These are phyloP conservation scores for Mercenaria mercenaria DNA, from an alignment of 1,140 invertebrate species.

Conservation along the genomic window DNA sequence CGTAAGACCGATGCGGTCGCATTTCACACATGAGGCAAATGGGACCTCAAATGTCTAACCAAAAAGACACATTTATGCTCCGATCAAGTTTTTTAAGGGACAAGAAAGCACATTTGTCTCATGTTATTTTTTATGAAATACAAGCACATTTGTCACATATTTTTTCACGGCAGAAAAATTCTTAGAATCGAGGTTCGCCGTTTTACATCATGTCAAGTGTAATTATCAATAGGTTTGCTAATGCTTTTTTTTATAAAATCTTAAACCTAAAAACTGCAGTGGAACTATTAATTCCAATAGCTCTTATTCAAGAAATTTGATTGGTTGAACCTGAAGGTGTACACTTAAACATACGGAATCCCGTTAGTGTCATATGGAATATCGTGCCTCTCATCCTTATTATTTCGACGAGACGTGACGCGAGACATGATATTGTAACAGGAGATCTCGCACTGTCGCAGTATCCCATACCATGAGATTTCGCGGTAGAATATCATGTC, in stretches of 20 bases:
- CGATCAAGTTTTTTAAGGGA: constrained; percentile 29
- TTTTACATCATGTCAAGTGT: constrained; percentile 27
- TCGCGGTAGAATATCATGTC: constrained; percentile 7
- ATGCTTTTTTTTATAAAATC: constrained; percentile 15
- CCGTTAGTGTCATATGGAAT: constrained; percentile 29
- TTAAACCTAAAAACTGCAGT: constrained; percentile 23
- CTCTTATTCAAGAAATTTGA: constrained; percentile 38
- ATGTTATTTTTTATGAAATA: too few species aligned
- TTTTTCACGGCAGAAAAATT: not conserved
- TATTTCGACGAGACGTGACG: constrained; percentile 2
- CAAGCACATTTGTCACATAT: too few species aligned
- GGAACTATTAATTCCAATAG: constrained; percentile 33
- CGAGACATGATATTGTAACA: constrained; percentile 35
- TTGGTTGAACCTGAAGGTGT: constrained; percentile 22
- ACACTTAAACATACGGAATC: constrained; percentile 37
- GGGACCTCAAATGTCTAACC: not conserved
- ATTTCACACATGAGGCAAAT: not conserved
- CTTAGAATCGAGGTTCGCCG: constrained; percentile 15
- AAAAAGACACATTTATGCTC: not conserved
- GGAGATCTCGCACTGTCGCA: not conserved
- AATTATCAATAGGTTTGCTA: constrained; percentile 15
- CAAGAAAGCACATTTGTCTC: too few species aligned
- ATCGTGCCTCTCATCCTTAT: constrained; percentile 33
- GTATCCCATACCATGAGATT: not conserved
- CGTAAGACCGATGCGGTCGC: too few species aligned